These are phyloP conservation scores for Papilio polyxenes DNA, from an alignment of 1,140 invertebrate genomes.

Conservation along the genomic window DNA sequence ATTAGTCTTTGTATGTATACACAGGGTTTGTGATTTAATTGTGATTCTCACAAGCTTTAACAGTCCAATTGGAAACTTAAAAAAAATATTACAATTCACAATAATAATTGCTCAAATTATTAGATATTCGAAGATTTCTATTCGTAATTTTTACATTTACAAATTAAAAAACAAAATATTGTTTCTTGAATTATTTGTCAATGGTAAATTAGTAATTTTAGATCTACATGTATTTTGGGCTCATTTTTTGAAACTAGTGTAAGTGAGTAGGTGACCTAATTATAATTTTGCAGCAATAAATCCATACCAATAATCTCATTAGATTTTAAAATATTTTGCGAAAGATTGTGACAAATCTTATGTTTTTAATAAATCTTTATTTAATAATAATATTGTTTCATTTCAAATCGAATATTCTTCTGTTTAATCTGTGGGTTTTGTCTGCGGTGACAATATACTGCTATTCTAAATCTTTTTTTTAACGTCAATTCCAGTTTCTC, in stretches of 20 bases:
- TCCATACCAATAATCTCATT: background rate
- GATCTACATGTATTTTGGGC: background rate
- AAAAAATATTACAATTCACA: background rate
- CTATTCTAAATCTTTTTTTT: too few relatives aligned
- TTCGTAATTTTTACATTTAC: too few relatives aligned
- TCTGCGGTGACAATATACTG: too few relatives aligned
- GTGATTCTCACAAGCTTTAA: background rate
- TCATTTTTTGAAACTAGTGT: background rate
- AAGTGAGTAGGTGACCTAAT: background rate
- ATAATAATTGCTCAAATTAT: background rate
- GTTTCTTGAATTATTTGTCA: background rate
- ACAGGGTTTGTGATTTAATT: background rate
- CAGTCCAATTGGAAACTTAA: background rate
- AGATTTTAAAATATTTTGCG: background rate
- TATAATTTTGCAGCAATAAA: background rate
- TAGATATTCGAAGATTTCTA: background rate
- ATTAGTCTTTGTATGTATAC: background rate
- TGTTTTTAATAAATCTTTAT: conserved; percentile 12
- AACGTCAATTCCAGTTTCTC: too few relatives aligned
- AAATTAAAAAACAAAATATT: too few relatives aligned
- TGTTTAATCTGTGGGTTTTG: background rate
- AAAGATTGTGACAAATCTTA: background rate
- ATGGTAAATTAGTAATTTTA: background rate
- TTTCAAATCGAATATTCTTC: background rate
- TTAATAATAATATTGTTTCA: conserved; percentile 1